Conservation (phyloP, 2,113 vertebrate genomes). For the Greenwoodochromis staneri region DNA sequence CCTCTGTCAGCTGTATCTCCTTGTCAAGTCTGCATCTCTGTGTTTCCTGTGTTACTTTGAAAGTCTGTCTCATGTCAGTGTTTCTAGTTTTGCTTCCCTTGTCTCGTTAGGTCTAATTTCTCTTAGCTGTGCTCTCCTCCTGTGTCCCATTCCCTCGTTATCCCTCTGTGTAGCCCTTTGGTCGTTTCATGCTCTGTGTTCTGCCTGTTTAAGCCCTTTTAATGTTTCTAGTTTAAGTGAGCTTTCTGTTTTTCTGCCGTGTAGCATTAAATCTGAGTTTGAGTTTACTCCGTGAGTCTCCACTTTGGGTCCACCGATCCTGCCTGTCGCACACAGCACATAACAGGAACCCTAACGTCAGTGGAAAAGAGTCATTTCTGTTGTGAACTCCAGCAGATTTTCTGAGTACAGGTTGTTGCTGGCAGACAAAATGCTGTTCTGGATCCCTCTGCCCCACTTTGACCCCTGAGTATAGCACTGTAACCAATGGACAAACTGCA, state of each 20-base stretch:
- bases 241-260: neutral
- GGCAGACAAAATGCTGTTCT: neutral
- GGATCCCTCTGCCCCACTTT: neutral
- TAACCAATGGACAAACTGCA: neutral
- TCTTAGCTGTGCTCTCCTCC: neutral
- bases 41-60: neutral
- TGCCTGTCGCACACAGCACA: fast-evolving
- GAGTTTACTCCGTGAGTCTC: neutral
- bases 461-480: neutral
- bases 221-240: neutral
- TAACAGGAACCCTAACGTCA: neutral
- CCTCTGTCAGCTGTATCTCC: neutral
- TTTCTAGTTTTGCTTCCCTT: neutral
- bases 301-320: neutral
- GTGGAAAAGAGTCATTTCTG: neutral
- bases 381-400: neutral
- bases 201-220: neutral
- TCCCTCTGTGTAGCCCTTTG: neutral
- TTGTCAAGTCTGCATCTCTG: neutral
- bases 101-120: neutral
- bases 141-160: neutral
- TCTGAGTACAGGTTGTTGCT: neutral
- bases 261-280: neutral
- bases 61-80: neutral
- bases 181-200: neutral